These are phyloP conservation scores for Gnathonemus longibarbis DNA, from an alignment of 2,113 vertebrate species.

Conservation along the genomic window DNA sequence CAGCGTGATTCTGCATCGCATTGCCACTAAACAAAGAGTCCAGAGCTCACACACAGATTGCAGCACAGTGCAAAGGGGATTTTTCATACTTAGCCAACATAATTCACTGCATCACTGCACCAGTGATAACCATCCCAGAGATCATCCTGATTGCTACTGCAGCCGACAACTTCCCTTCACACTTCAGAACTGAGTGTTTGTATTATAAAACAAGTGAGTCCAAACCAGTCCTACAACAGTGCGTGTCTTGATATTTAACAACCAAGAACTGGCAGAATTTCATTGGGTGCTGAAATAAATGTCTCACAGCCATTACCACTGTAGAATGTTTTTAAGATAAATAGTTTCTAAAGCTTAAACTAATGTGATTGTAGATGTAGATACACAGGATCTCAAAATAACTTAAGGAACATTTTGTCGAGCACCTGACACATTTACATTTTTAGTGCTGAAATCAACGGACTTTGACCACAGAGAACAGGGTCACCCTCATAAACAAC, in stretches of 20 bases:
- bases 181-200: not conserved
- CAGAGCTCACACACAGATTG: not conserved
- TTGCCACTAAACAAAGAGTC: not conserved
- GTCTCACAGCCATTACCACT: not conserved
- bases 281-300: not conserved
- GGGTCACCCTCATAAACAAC: not conserved
- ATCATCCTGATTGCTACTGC: not conserved
- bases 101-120: not conserved
- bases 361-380: not conserved
- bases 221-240: not conserved
- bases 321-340: not conserved
- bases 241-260: not conserved
- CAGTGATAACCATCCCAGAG: not conserved
- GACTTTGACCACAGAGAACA: constrained; percentile 13
- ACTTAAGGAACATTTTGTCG: not conserved
- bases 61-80: not conserved
- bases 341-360: not conserved
- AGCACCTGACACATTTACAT: not conserved
- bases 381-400: not conserved
- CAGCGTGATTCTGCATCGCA: not conserved
- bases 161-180: not conserved
- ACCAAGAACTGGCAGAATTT: not conserved
- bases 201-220: not conserved
- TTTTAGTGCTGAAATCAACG: constrained; percentile 13
- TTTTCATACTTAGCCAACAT: not conserved